Evolutionary conservation across 2,888 invertebrate genomes (phyloP).

Genomic region (Monochamus alternatus): DNA sequence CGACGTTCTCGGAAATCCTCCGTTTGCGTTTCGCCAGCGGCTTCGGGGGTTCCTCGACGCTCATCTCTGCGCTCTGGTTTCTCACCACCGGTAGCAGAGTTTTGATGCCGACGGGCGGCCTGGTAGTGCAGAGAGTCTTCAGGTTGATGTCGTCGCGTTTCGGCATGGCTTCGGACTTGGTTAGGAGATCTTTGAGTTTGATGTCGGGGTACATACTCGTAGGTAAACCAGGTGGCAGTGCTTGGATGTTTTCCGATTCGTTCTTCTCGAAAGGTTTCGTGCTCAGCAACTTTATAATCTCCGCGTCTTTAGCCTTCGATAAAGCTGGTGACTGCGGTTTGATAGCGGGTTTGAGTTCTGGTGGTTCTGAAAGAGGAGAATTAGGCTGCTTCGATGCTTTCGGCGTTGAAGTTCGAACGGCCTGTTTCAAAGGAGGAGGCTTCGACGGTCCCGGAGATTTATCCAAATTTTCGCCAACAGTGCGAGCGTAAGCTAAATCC

Average conservation of each 20-base stretch:
- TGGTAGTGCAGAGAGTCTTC: constrained; percentile 65
- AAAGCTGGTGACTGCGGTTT: constrained; percentile 50
- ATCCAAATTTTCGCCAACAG: constrained; percentile 76
- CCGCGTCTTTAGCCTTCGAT: constrained; percentile 62
- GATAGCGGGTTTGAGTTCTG: constrained; percentile 50
- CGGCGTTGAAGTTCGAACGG: constrained; percentile 43
- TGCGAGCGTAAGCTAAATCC: constrained; percentile 88
- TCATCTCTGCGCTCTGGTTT: constrained; percentile 23
- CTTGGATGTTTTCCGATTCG: constrained; percentile 52
- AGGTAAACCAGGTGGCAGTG: constrained; percentile 61
- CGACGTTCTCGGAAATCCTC: constrained; percentile 51
- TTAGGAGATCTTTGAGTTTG: constrained; percentile 67
- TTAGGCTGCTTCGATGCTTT: constrained; percentile 43
- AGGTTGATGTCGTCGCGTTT: constrained; percentile 64
- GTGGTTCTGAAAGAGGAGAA: constrained; percentile 46
- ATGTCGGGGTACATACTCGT: constrained; percentile 67
- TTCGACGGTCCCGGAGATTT: constrained; percentile 59
- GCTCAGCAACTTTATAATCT: constrained; percentile 66
- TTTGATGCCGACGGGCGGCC: constrained; percentile 71
- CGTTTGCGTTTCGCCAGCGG: constrained; percentile 57
- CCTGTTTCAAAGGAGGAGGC: constrained; percentile 46
- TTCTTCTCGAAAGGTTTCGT: constrained; percentile 59
- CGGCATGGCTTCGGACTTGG: constrained; percentile 65
- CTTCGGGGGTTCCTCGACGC: constrained; percentile 28
- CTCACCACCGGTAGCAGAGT: constrained; percentile 71